Evolutionary conservation across 2,888 invertebrate genomes (phyloP).

Genomic region (Ophioninae sp.): DNA sequence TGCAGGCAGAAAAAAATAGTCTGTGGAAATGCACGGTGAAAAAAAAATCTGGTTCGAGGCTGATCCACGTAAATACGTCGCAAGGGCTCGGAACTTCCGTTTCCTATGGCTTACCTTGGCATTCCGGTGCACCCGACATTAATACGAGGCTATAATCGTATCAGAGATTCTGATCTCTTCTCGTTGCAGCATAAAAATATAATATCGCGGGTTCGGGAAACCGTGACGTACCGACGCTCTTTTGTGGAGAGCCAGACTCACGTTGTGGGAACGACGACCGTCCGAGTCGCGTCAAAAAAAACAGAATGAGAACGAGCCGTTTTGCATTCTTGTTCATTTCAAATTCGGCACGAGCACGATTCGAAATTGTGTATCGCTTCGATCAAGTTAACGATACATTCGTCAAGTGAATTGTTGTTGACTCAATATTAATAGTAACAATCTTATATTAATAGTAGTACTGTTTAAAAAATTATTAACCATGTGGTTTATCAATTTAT

Average conservation of each 20-base stretch:
- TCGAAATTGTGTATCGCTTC: no score
- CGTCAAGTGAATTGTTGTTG: no score
- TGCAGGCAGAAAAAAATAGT: neutral
- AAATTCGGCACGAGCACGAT: no score
- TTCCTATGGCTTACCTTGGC: slow-evolving; percentile 66
- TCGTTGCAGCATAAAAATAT: slow-evolving; percentile 61
- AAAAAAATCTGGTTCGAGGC: slow-evolving; percentile 52
- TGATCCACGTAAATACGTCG: slow-evolving; percentile 57
- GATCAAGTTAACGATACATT: no score
- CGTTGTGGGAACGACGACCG: no score
- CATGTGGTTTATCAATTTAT: no score
- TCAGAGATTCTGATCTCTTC: slow-evolving; percentile 59
- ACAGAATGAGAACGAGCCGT: no score
- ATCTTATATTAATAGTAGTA: no score
- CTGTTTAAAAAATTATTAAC: no score
- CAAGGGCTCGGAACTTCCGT: slow-evolving; percentile 66
- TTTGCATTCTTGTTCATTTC: no score
- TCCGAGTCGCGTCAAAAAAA: no score
- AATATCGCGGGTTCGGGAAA: slow-evolving; percentile 55
- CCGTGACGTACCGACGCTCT: slow-evolving; percentile 57
- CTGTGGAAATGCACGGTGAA: slow-evolving; percentile 3
- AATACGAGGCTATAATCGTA: slow-evolving; percentile 61
- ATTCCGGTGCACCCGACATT: slow-evolving; percentile 62
- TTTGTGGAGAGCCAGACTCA: neutral
- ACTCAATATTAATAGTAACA: no score